Evolutionary conservation across 2,888 invertebrate species (phyloP), one percentile per base, ranked within the genome.

Genomic region (Aporophyla lueneburgensis): DNA sequence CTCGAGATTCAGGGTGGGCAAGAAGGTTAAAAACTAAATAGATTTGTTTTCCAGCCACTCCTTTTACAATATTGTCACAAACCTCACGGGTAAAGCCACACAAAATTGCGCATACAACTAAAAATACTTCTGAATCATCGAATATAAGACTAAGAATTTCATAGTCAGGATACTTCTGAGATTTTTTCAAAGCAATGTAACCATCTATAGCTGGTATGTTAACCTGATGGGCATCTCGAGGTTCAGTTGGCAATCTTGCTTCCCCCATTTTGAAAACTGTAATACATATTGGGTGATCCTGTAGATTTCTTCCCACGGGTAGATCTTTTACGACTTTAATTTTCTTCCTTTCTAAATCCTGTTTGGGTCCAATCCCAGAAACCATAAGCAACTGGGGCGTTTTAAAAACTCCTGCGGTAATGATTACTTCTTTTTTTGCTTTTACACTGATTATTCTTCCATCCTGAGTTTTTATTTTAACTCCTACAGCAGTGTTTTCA

Each of bases 321-420:
- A 94, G 88, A 80, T 97, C 93, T 33, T 90, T 81, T 21, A 95
- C 71, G 0, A 94, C 89, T 0, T 88, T 49, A 40, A 97, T 96
- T 7, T 91, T 89, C 5, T 93, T 87, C 3, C 85, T 78, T 19
- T 84, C 66, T 2, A 96, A 86, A 67, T 96, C 93, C 0, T 90
- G 76, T 58, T 80, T 88, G 0, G 96, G 96, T 2, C 97, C 97
- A 4, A 97, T 88, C 0, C 97, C 96, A 0, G 97, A 97, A 0
- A 96, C 86, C 92, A 96, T 94, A 1, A 97, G 87, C 1, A 97
- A 84, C 81, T 96, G 94, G 0, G 97, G 95, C 0, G 95, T 93
- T 79, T 95, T 95, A 24, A 97, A 90, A 7, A 91, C 88, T 6
- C 96, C 97, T 1, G 94, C 96, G 2, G 95, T 93, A 16, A 96